Percentiles rank a stretch among this genome's conserved stretches.
Conservation (phyloP, 1,140 invertebrate genomes). For the Anoplophora glabripennis region DNA sequence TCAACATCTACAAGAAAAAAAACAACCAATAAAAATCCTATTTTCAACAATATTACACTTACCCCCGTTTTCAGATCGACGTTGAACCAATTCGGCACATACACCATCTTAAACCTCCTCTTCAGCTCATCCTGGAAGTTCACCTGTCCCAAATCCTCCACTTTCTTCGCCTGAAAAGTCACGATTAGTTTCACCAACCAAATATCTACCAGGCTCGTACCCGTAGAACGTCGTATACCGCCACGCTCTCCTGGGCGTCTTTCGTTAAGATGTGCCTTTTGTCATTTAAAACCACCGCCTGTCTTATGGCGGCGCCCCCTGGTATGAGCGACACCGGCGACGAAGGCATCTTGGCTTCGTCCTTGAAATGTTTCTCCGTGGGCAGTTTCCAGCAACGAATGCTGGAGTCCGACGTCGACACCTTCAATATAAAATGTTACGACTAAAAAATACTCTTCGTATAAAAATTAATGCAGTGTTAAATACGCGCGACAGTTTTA, state of each 20-base stretch:
- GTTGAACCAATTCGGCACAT: conserved; percentile 99
- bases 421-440: conserved; percentile 29
- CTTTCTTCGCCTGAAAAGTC: conserved; percentile 69
- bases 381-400: conserved; percentile 66
- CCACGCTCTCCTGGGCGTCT: conserved; percentile 93
- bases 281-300: conserved; percentile 83
- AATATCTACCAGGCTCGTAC: conserved; percentile 46
- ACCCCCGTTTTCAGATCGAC: conserved; percentile 98
- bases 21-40: background rate
- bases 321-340: conserved; percentile 51
- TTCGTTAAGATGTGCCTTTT: conserved; percentile 95
- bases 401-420: conserved; percentile 76
- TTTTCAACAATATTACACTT: conserved; percentile 41
- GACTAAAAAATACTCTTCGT: too few species aligned
- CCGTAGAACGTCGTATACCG: conserved; percentile 96
- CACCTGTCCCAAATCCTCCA: conserved; percentile 86
- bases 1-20: conserved; percentile 75
- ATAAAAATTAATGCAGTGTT: too few species aligned
- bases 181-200: conserved; percentile 2
- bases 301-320: conserved; percentile 42
- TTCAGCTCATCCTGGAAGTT: conserved; percentile 96
- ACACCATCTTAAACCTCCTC: conserved; percentile 88
- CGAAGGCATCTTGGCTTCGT: conserved; percentile 50
- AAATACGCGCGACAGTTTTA: too few species aligned
- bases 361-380: conserved; percentile 49